Percentiles rank a stretch among this genome's conserved stretches.
Conservation (phyloP, 2,888 invertebrate species). For the Tenthredo livida region DNA sequence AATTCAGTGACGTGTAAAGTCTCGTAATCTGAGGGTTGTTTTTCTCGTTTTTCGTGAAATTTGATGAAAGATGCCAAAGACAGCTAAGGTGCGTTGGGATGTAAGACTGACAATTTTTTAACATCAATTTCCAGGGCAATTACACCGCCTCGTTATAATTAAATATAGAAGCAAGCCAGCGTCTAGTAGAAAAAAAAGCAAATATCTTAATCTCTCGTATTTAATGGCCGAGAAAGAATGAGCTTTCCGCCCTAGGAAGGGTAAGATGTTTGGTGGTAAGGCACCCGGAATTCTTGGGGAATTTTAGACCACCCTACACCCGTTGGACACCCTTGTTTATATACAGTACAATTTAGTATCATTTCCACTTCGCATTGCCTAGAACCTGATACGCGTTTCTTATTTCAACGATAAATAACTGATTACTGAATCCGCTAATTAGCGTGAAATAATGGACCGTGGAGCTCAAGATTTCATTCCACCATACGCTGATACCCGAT, state of each 20-base stretch:
- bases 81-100: not conserved
- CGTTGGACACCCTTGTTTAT: not conserved
- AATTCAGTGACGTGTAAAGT: not conserved
- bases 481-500: not conserved
- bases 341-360: not conserved
- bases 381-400: not conserved
- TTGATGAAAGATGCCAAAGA: not conserved
- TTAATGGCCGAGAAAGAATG: not conserved
- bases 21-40: not conserved
- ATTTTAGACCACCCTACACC: not conserved
- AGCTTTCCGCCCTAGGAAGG: not conserved
- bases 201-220: not conserved
- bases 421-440: slow-evolving; percentile 6
- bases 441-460: not conserved
- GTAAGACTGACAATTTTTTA: not conserved
- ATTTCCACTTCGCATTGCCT: not conserved
- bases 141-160: not conserved
- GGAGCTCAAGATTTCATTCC: not conserved
- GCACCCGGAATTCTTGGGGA: not conserved
- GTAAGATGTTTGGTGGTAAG: not conserved
- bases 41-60: not conserved
- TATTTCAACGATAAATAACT: not conserved
- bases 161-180: not conserved
- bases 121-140: not conserved
- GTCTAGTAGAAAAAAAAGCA: not conserved